Evolutionary conservation across 1,140 invertebrate genomes (phyloP), one percentile per base, ranked within the genome.

Genomic region (Microplitis mediator): DNA sequence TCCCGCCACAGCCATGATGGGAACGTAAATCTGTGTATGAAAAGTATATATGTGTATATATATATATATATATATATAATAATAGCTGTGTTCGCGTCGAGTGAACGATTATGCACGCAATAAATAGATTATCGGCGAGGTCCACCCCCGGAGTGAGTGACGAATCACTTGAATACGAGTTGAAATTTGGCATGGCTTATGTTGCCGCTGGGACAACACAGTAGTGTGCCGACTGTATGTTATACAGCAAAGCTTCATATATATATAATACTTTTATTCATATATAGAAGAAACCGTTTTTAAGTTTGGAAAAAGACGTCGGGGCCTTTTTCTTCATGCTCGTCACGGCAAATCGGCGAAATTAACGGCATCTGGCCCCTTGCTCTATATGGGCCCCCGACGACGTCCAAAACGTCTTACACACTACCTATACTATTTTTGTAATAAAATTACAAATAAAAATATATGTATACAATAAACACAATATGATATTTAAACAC

Each of bases 91-190:
- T 45, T 51, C 74, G 63, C 77, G 51, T 67, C 68, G 50, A 71
- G 64, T 66, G 71, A 73, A 64, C 78, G 77, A 84, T 83, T 84
- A 84, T 83, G 77, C 81, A 83, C 75, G 81, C 82, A 81, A 82
- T 84, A 83, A 85, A 82, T 82, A 84, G 82, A 85, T 85, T 84
- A 84, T 84, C 61, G 82, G 54, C 71, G 50, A 70, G 66, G 74
- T 71, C 64, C 69, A 76, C 74, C 79, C 79, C 79, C 73, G 75
- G 61, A 32, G 80, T 14, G 80, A 75, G 77, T 80, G 78, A 81
- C 76, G 78, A 80, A 83, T 84, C 71, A 72, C 60, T 65, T 78
- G 76, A 80, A 81, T 78, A 54, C 69, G 61, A 74, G 71, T 66
- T 63, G 35, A 76, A 78, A 77, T 79, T 78, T 73, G 67, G 66